Percentiles rank a stretch among this genome's conserved stretches.
These are phyloP conservation scores for Batillaria attramentaria DNA, from an alignment of 1,140 invertebrate species.

Conservation along the genomic window DNA sequence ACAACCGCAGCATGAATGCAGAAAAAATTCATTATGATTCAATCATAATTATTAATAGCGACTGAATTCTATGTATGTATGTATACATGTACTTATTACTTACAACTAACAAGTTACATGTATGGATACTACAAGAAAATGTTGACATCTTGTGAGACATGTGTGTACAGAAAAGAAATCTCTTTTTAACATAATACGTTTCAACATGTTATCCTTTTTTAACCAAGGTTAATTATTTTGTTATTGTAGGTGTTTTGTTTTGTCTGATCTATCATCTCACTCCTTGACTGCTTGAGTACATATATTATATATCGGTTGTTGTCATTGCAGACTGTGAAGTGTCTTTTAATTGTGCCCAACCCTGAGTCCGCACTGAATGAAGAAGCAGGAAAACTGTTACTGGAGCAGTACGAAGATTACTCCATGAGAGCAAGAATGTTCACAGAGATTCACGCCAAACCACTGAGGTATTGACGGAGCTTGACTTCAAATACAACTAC, in stretches of 20 bases:
- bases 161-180: not conserved
- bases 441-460: slow-evolving; percentile 91
- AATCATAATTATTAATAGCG: too few relatives aligned
- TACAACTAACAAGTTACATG: too few relatives aligned
- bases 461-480: slow-evolving; percentile 60
- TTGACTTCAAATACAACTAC: not conserved
- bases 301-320: not conserved
- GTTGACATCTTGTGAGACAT: too few relatives aligned
- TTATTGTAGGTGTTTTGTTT: not conserved
- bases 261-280: not conserved
- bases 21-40: too few relatives aligned
- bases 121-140: too few relatives aligned
- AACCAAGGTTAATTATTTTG: not conserved
- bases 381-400: slow-evolving; percentile 91
- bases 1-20: too few relatives aligned
- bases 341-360: slow-evolving; percentile 94
- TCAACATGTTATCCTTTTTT: not conserved
- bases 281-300: not conserved
- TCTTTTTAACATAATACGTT: not conserved
- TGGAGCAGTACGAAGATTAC: slow-evolving; percentile 94
- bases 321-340: slow-evolving; percentile 86
- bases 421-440: slow-evolving; percentile 91
- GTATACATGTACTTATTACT: too few relatives aligned
- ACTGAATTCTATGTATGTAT: too few relatives aligned
- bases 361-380: slow-evolving; percentile 95